Evolutionary conservation across 1,140 invertebrate species (phyloP).

Genomic region (Bombus waltoni): DNA sequence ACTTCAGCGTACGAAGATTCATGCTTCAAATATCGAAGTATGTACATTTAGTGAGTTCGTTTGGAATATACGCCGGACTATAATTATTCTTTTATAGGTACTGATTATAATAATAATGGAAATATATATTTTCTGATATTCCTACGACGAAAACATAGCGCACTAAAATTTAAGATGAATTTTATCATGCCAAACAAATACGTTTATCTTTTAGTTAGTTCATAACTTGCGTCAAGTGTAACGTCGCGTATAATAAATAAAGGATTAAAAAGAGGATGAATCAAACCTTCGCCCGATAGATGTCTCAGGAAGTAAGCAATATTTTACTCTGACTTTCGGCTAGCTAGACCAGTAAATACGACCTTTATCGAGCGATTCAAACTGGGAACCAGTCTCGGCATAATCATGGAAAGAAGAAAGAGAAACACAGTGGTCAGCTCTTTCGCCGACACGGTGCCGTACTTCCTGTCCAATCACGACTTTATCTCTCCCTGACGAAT

Average conservation of each 20-base stretch:
- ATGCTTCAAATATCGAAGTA: background rate
- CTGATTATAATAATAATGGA: no score
- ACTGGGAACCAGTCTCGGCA: slow-evolving; percentile 13
- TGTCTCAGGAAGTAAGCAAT: background rate
- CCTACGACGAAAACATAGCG: no score
- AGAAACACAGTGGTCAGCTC: background rate
- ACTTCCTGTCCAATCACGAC: slow-evolving; percentile 55
- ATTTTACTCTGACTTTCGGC: background rate
- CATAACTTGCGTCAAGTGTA: no score
- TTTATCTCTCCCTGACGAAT: slow-evolving; percentile 59
- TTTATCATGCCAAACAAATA: no score
- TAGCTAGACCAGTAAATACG: slow-evolving; percentile 28
- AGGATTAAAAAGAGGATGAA: no score
- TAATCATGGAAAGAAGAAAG: background rate
- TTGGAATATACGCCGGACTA: background rate
- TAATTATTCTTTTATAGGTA: no score
- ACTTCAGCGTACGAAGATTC: background rate
- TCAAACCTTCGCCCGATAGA: background rate
- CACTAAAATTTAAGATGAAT: no score
- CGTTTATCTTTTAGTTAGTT: no score
- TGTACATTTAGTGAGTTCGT: background rate
- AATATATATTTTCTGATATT: no score
- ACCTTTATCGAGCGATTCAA: slow-evolving; percentile 29
- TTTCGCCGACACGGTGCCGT: slow-evolving; percentile 33
- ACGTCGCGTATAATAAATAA: no score